A percentile compares a stretch with the other conserved stretches of the same genome.
These are phyloP conservation scores for Bicyclus anynana DNA, from an alignment of 1,140 invertebrate genomes.

Conservation along the genomic window DNA sequence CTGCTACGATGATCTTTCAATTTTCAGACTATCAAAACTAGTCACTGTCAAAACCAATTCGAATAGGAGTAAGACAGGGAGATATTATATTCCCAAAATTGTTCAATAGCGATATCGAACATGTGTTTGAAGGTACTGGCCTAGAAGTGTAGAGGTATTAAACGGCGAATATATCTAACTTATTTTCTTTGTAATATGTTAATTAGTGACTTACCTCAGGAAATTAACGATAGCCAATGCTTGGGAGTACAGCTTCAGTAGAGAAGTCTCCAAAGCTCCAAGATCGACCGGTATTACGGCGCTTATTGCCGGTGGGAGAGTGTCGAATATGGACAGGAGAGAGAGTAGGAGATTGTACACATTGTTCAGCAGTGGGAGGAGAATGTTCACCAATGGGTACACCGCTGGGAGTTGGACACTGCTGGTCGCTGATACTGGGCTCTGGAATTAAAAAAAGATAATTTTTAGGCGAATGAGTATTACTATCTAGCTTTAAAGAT, in stretches of 20 bases:
- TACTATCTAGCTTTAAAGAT: no score
- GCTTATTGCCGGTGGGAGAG: slow-evolving; percentile 52
- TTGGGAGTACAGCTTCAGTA: slow-evolving; percentile 64
- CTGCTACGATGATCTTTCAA: no score
- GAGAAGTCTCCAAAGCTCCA: slow-evolving; percentile 58
- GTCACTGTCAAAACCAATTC: no score
- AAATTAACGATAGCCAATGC: slow-evolving; percentile 69
- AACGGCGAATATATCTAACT: no score
- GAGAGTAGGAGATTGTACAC: slow-evolving; percentile 66
- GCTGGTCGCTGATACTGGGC: slow-evolving; percentile 44
- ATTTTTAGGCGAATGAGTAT: no score
- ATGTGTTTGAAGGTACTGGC: no score
- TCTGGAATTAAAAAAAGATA: slow-evolving; percentile 41
- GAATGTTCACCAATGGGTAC: slow-evolving; percentile 65
- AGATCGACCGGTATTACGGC: slow-evolving; percentile 61
- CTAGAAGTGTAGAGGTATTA: no score
- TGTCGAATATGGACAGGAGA: slow-evolving; percentile 65
- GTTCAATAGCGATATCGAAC: no score
- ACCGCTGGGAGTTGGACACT: slow-evolving; percentile 60
- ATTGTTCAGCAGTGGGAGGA: slow-evolving; percentile 63
- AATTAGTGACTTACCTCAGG: slow-evolving; percentile 26
- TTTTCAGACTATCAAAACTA: no score
- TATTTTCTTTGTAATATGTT: neutral
- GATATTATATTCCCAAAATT: no score
- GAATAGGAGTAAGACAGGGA: no score